A percentile compares a stretch with the other conserved stretches of the same genome.
Evolutionary conservation across 2,888 invertebrate species (phyloP).

Genomic region (Pecten maximus): DNA sequence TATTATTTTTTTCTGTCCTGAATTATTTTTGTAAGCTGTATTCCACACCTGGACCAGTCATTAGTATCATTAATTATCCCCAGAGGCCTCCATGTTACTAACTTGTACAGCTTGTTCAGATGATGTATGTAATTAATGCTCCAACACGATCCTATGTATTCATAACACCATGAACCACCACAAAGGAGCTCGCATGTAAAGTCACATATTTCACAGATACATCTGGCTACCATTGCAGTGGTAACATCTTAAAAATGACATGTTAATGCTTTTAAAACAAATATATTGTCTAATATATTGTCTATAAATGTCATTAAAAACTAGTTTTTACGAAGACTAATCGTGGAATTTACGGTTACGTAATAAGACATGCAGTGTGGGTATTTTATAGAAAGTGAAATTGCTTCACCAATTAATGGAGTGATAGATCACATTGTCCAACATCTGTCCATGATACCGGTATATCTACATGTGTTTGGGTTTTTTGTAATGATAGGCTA

Average conservation of each 20-base stretch:
- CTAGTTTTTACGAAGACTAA: neutral
- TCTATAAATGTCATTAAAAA: neutral
- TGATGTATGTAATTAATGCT: too few relatives aligned
- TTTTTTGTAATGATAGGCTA: neutral
- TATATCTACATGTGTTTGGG: neutral
- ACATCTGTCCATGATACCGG: neutral
- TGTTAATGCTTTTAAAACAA: neutral
- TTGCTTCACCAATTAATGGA: neutral
- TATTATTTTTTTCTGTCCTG: too few relatives aligned
- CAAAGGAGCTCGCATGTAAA: neutral
- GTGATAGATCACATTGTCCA: neutral
- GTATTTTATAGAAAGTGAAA: neutral
- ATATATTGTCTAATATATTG: neutral
- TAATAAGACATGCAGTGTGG: neutral
- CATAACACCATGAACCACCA: neutral
- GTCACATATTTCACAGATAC: neutral
- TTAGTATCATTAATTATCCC: too few relatives aligned
- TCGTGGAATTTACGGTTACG: neutral
- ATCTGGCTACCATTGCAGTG: conserved; percentile 6
- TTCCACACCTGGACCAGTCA: too few relatives aligned
- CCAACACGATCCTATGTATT: too few relatives aligned
- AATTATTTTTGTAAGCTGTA: too few relatives aligned
- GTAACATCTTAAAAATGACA: conserved; percentile 16
- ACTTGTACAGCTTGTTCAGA: too few relatives aligned
- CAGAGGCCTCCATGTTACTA: too few relatives aligned